phyloP scores from a whole-genome alignment of 2,113 vertebrate genomes.

The Microcebus griseorufus region DNA sequence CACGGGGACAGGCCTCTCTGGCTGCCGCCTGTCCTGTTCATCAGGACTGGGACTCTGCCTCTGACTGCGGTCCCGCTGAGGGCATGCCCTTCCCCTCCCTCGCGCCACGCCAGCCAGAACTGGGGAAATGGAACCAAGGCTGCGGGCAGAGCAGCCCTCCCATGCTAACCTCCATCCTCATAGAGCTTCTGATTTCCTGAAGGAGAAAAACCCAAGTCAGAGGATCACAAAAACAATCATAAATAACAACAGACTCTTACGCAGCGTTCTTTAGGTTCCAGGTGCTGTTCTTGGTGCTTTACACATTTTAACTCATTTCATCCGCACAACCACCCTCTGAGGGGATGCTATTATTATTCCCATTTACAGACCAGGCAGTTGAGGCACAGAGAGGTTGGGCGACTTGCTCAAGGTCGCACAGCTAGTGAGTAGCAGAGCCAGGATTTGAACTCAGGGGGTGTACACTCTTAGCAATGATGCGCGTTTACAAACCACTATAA shows the following conservation, averaged over 20 bases:
- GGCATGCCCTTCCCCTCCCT: constrained; percentile 25
- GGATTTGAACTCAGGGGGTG: constrained; percentile 21
- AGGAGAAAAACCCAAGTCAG: constrained; percentile 29
- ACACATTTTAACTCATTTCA: background rate
- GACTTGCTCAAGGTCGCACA: background rate
- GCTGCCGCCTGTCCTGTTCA: constrained; percentile 6
- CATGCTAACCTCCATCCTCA: background rate
- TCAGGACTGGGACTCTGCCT: constrained; percentile 17
- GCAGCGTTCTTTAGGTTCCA: background rate
- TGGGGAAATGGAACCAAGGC: constrained; percentile 35
- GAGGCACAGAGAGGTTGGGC: constrained; percentile 3
- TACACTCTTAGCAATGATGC: background rate
- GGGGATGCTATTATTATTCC: background rate
- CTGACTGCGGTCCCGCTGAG: constrained; percentile 54
- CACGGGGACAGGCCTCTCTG: background rate
- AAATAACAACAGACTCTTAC: background rate
- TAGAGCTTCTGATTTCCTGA: background rate
- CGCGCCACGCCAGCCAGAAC: background rate
- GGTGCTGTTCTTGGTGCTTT: background rate
- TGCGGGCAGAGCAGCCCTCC: background rate
- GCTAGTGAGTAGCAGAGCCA: background rate
- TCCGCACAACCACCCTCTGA: background rate
- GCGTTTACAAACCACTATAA: background rate
- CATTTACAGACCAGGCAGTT: background rate
- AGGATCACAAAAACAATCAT: background rate